phyloP scores from a whole-genome alignment of 1,140 invertebrate genomes.

The Rhagoletis zephyria region DNA sequence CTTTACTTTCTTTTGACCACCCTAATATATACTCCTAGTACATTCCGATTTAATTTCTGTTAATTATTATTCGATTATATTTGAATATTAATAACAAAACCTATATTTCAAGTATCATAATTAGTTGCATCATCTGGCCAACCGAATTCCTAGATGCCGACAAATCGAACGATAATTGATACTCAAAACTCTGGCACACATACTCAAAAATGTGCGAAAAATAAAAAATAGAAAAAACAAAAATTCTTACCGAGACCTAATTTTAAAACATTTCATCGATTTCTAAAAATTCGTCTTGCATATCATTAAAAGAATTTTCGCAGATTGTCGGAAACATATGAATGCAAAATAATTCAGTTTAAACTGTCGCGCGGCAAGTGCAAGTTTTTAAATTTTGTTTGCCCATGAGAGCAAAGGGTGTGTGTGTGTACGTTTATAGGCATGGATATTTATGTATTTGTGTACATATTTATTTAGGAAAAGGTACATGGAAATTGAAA shows the following conservation, averaged over 20 bases:
- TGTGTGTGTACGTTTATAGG: too few species aligned
- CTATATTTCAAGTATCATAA: neutral
- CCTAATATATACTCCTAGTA: too few species aligned
- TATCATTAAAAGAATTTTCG: neutral
- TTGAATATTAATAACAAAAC: too few species aligned
- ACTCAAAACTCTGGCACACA: neutral
- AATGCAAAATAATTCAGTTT: neutral
- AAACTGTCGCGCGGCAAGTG: neutral
- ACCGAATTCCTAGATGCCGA: neutral
- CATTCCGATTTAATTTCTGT: too few species aligned
- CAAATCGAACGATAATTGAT: neutral
- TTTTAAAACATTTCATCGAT: slow-evolving; percentile 47
- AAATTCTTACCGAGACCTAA: slow-evolving; percentile 17
- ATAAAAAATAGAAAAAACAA: neutral
- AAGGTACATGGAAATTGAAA: neutral
- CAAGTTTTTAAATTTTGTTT: neutral
- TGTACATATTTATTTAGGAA: neutral
- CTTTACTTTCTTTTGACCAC: too few species aligned
- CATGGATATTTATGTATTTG: too few species aligned
- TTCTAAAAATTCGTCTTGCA: slow-evolving; percentile 1
- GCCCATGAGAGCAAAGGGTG: neutral
- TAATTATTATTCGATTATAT: too few species aligned
- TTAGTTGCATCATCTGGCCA: neutral
- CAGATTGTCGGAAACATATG: slow-evolving; percentile 22
- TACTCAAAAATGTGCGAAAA: neutral